Evolutionary conservation across 2,113 vertebrate species (phyloP).

Genomic region (Casuarius casuarius): DNA sequence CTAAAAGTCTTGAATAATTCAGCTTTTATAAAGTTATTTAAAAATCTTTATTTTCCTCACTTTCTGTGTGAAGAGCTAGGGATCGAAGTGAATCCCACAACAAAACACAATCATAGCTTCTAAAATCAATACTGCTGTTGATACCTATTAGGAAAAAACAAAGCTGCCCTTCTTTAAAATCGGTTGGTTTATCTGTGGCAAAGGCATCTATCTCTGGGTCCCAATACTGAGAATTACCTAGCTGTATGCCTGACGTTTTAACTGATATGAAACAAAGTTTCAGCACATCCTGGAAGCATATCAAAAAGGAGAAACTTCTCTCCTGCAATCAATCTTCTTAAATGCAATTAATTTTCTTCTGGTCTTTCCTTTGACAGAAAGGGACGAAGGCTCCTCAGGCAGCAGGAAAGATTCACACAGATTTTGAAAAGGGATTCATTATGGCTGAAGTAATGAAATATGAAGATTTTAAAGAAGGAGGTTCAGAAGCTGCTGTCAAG

Average conservation of each 20-base stretch:
- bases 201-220: conserved; percentile 67
- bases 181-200: conserved; percentile 79
- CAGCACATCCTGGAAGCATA: conserved; percentile 58
- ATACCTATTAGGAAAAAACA: conserved; percentile 78
- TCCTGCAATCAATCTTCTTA: conserved; percentile 85
- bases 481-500: conserved; percentile 91
- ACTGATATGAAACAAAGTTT: conserved; percentile 71
- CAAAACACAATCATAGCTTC: conserved; percentile 81
- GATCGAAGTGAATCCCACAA: conserved; percentile 81
- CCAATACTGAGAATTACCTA: conserved; percentile 68
- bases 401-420: conserved; percentile 92
- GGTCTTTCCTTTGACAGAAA: conserved; percentile 86
- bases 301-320: conserved; percentile 78
- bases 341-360: conserved; percentile 86
- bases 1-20: conserved; percentile 71
- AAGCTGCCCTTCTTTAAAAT: conserved; percentile 71
- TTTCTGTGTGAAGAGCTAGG: conserved; percentile 73
- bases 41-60: conserved; percentile 66
- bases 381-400: conserved; percentile 94
- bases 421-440: conserved; percentile 97
- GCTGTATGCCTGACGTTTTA: conserved; percentile 55
- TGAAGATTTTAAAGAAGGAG: conserved; percentile 95
- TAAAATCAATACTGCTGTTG: conserved; percentile 88
- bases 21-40: conserved; percentile 79
- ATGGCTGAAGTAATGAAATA: conserved; percentile 98